These are phyloP conservation scores for Pristionchus japonicus DNA, from an alignment of 2,888 invertebrate species.

Conservation along the genomic window DNA sequence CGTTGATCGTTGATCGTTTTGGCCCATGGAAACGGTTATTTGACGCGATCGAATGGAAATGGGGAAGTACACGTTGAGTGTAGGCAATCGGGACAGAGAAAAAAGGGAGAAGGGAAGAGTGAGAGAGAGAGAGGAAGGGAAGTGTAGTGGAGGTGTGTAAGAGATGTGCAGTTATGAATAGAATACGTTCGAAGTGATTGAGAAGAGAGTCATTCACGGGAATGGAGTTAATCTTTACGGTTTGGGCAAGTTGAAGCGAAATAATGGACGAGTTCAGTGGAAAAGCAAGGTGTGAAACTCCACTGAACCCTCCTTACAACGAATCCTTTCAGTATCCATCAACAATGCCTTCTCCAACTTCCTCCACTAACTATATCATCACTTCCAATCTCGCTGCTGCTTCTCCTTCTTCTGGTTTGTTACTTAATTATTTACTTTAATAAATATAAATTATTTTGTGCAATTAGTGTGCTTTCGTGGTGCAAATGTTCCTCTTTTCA, in stretches of 20 bases:
- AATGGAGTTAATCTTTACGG: not conserved
- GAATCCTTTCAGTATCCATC: not conserved
- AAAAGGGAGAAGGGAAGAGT: not conserved
- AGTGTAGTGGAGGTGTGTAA: not conserved
- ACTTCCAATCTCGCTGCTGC: not conserved
- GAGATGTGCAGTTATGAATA: not conserved
- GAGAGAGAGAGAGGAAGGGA: conserved; percentile 20
- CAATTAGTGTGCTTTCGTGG: not conserved
- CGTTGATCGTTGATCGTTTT: not conserved
- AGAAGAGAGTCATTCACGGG: not conserved
- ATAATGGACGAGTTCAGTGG: not conserved
- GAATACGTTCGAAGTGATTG: not conserved
- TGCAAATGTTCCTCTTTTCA: not conserved
- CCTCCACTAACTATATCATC: conserved; percentile 34
- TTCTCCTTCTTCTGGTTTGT: conserved; percentile 41
- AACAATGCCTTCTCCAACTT: conserved; percentile 43
- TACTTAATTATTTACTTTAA: not conserved
- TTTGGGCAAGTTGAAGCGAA: not conserved
- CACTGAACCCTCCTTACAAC: not conserved
- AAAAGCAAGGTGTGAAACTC: not conserved
- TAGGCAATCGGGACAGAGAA: conserved; percentile 23
- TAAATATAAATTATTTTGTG: not conserved
- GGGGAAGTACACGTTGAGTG: not conserved
- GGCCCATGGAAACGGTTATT: not conserved
- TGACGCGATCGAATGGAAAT: not conserved